phyloP scores from a whole-genome alignment of 2,113 vertebrate species.

The Oncorhynchus keta region DNA sequence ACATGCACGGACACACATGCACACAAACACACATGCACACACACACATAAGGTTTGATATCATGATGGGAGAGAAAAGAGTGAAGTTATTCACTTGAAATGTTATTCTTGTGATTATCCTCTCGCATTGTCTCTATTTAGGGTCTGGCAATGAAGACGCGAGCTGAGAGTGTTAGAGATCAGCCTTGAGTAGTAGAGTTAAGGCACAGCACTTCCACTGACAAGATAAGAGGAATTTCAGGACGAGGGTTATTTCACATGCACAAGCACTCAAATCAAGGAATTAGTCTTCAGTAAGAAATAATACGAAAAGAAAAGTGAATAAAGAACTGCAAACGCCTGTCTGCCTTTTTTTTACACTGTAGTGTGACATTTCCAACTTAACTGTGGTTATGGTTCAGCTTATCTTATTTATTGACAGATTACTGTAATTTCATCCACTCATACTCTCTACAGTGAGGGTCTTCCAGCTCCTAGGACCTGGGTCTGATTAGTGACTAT shows the following conservation, averaged over 20 bases:
- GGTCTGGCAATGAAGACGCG: conserved; percentile 49
- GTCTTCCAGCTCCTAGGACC: not conserved
- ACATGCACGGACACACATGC: conserved; percentile 5
- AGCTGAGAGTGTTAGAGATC: conserved; percentile 25
- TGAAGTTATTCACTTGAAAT: conserved; percentile 48
- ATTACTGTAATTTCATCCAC: not conserved
- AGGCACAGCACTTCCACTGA: conserved; percentile 5
- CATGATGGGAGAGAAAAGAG: conserved; percentile 24
- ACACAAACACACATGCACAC: conserved; percentile 3
- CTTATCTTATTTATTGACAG: not conserved
- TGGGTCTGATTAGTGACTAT: not conserved
- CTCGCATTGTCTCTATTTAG: conserved; percentile 41
- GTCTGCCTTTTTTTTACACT: not conserved
- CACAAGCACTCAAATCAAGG: conserved; percentile 18
- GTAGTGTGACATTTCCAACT: not conserved
- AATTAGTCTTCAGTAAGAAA: not conserved
- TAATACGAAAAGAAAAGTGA: not conserved
- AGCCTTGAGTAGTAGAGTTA: conserved; percentile 42
- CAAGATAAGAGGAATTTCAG: conserved; percentile 2
- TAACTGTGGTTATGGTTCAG: not conserved
- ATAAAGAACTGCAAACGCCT: not conserved
- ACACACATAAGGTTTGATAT: conserved; percentile 10
- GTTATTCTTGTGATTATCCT: conserved; percentile 45
- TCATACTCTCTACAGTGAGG: not conserved
- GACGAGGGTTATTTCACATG: conserved; percentile 24